Evolutionary conservation across 1,140 invertebrate species (phyloP).

Genomic region (Drosophila subpulchrella): DNA sequence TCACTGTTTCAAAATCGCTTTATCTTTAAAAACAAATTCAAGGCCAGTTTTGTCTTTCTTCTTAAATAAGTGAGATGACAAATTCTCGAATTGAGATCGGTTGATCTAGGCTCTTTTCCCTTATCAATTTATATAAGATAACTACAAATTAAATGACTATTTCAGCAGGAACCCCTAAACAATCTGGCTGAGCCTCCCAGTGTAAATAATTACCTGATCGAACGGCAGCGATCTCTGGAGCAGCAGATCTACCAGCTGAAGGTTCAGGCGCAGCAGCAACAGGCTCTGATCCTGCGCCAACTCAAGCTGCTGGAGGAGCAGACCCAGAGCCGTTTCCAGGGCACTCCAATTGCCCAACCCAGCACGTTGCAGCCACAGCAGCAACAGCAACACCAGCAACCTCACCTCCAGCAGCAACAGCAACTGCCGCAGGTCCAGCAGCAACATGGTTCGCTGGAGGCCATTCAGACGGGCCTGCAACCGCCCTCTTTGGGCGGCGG

Average conservation of each 20-base stretch:
- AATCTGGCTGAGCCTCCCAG: conserved; percentile 43
- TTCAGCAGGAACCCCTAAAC: conserved; percentile 49
- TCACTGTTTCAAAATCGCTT: no score
- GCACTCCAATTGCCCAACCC: conserved; percentile 65
- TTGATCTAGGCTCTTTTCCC: no score
- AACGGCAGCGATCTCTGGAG: conserved; percentile 89
- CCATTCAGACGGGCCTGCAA: conserved; percentile 80
- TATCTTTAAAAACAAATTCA: no score
- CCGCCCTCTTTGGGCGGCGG: conserved; percentile 60
- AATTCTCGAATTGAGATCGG: no score
- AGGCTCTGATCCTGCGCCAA: conserved; percentile 88
- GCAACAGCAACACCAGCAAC: conserved; percentile 40
- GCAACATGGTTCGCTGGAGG: conserved; percentile 77
- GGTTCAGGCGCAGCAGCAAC: conserved; percentile 88
- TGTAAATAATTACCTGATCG: conserved; percentile 82
- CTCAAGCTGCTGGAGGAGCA: conserved; percentile 87
- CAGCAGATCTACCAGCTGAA: conserved; percentile 88
- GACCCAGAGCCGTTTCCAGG: conserved; percentile 82
- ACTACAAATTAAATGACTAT: background rate
- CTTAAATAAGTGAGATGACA: no score
- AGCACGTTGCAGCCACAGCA: conserved; percentile 65
- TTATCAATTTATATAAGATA: no score
- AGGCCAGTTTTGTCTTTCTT: no score
- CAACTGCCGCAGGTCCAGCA: conserved; percentile 53
- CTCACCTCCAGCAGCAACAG: conserved; percentile 16